These are phyloP conservation scores for Megalops cyprinoides DNA, from an alignment of 2,797 vertebrate species.

Conservation along the genomic window DNA sequence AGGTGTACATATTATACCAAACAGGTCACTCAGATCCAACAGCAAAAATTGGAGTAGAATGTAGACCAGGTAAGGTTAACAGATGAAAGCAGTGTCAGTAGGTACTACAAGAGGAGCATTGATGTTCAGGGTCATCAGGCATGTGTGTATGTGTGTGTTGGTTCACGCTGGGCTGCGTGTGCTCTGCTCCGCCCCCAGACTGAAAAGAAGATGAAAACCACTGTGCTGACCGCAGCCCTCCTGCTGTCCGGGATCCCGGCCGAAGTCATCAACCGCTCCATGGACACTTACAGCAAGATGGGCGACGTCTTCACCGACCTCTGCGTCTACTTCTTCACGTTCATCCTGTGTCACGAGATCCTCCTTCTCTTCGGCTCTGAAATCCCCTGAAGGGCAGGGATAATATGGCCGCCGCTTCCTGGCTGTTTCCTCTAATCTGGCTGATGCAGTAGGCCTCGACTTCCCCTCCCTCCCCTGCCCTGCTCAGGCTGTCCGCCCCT, in stretches of 20 bases:
- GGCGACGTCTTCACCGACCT: conserved; percentile 96
- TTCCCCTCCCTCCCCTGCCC: neutral
- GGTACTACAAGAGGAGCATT: neutral
- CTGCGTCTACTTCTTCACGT: conserved; percentile 96
- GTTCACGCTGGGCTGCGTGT: neutral
- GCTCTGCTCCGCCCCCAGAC: conserved; percentile 67
- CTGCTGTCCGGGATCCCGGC: conserved; percentile 93
- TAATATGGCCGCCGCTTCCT: neutral
- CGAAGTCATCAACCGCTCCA: conserved; percentile 93
- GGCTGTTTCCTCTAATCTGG: neutral
- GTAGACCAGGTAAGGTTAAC: neutral
- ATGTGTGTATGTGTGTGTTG: neutral
- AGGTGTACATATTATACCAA: no score
- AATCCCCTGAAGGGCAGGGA: conserved; percentile 57
- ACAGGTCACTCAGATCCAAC: neutral
- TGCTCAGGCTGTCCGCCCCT: conserved; percentile 4
- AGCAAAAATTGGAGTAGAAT: neutral
- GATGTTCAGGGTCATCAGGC: neutral
- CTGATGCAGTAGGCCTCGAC: neutral
- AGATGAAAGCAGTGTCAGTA: neutral
- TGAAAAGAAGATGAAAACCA: conserved; percentile 90
- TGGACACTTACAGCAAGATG: conserved; percentile 98
- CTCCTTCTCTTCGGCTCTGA: conserved; percentile 78
- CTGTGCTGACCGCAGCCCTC: conserved; percentile 90
- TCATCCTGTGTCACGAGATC: conserved; percentile 90